phyloP scores from a whole-genome alignment of 2,888 invertebrate species.

The Meghimatium bilineatum region DNA sequence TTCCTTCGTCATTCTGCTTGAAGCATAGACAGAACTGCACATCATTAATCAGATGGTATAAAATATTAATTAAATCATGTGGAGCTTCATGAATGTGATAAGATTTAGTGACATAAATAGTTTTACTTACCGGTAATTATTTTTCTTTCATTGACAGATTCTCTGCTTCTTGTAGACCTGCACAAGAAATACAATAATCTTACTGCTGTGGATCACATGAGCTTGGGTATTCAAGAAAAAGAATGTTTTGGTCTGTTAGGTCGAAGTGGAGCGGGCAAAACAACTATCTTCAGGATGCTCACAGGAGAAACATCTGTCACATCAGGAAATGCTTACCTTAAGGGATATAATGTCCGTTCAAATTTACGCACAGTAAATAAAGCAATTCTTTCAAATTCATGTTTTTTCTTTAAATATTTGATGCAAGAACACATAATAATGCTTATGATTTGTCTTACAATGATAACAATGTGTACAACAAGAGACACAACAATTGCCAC shows the following conservation, averaged over 20 bases:
- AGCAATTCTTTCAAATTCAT: neutral
- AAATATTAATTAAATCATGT: too few relatives aligned
- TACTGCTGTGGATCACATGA: conserved; percentile 75
- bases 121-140: too few relatives aligned
- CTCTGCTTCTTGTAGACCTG: conserved; percentile 76
- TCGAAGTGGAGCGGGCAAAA: conserved; percentile 76
- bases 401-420: neutral
- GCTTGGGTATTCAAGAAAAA: conserved; percentile 82
- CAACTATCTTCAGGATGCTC: conserved; percentile 84
- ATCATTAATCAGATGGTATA: too few relatives aligned
- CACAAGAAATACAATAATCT: conserved; percentile 83
- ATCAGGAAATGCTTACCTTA: conserved; percentile 84
- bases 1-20: too few relatives aligned
- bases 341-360: conserved; percentile 77
- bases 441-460: too few relatives aligned
- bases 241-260: conserved; percentile 89
- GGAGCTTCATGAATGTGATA: too few relatives aligned
- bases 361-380: conserved; percentile 59
- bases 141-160: conserved; percentile 63
- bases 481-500: too few relatives aligned
- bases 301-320: conserved; percentile 88
- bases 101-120: too few relatives aligned
- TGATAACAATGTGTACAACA: too few relatives aligned
- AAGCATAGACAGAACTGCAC: too few relatives aligned
- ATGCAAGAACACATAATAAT: too few relatives aligned